Evolutionary conservation across 2,888 invertebrate species (phyloP).

Genomic region (Teleiodes luculella): DNA sequence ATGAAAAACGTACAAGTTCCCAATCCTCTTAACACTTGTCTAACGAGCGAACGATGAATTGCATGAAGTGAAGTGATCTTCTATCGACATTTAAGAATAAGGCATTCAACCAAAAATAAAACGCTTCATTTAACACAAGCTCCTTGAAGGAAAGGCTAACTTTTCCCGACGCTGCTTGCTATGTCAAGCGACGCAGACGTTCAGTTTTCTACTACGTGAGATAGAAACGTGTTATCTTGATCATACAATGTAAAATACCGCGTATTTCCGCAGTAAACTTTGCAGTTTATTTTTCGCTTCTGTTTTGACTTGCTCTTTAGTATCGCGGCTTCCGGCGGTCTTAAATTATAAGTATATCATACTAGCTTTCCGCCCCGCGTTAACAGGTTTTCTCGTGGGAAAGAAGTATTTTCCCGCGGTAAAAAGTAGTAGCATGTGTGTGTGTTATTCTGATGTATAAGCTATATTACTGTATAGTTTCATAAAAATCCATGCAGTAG

Average conservation of each 20-base stretch:
- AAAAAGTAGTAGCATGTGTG: no score
- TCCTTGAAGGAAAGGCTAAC: background rate
- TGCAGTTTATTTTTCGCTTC: background rate
- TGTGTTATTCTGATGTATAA: no score
- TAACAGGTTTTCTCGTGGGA: no score
- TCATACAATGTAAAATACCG: slow-evolving; percentile 12
- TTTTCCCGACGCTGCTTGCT: background rate
- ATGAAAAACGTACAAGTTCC: no score
- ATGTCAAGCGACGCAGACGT: background rate
- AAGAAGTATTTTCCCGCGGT: no score
- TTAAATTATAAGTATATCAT: no score
- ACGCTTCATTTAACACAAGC: slow-evolving; percentile 1
- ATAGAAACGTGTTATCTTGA: slow-evolving; percentile 12
- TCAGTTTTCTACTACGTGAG: slow-evolving; percentile 5
- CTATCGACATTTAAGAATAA: background rate
- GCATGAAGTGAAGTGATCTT: background rate
- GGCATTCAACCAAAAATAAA: background rate
- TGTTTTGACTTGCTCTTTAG: background rate
- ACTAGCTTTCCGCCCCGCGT: no score
- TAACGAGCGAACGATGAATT: background rate
- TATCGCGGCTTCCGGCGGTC: no score
- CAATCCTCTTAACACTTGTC: no score
- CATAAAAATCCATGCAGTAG: no score
- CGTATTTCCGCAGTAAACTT: slow-evolving; percentile 4
- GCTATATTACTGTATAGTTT: no score